Evolutionary conservation across 2,113 vertebrate genomes (phyloP).

Genomic region (Camarhynchus parvulus): DNA sequence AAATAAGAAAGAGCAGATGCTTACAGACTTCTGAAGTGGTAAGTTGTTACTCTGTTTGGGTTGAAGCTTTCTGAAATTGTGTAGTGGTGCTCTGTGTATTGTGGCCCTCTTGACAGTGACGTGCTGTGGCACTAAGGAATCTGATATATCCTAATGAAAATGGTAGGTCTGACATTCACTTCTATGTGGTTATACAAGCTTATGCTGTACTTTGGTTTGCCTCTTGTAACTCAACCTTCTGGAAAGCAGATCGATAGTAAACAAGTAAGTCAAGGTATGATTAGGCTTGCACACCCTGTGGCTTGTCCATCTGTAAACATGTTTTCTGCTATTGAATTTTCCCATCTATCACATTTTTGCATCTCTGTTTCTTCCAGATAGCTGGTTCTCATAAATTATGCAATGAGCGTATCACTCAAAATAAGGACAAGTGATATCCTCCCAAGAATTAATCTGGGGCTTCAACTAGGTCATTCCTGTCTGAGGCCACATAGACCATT

Average conservation of each 20-base stretch:
- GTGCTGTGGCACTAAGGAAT: neutral
- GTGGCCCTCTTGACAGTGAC: neutral
- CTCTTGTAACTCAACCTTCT: neutral
- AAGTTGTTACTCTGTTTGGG: neutral
- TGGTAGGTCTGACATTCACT: neutral
- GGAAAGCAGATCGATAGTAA: neutral
- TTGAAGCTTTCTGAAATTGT: neutral
- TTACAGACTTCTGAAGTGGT: neutral
- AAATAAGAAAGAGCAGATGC: neutral
- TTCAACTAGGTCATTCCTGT: neutral
- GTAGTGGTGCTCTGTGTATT: neutral
- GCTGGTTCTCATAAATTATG: slow-evolving; percentile 14
- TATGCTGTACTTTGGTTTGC: neutral
- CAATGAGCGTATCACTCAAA: neutral
- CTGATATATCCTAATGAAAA: neutral
- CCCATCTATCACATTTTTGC: neutral
- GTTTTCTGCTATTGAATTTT: neutral
- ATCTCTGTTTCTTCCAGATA: neutral
- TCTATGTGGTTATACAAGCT: neutral
- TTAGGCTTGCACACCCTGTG: neutral
- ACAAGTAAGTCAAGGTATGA: neutral
- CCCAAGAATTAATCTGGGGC: neutral
- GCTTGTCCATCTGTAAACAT: neutral
- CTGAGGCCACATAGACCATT: neutral
- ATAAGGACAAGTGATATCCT: neutral